phyloP scores from a whole-genome alignment of 2,888 invertebrate genomes.

The Phyllotreta cruciferae region DNA sequence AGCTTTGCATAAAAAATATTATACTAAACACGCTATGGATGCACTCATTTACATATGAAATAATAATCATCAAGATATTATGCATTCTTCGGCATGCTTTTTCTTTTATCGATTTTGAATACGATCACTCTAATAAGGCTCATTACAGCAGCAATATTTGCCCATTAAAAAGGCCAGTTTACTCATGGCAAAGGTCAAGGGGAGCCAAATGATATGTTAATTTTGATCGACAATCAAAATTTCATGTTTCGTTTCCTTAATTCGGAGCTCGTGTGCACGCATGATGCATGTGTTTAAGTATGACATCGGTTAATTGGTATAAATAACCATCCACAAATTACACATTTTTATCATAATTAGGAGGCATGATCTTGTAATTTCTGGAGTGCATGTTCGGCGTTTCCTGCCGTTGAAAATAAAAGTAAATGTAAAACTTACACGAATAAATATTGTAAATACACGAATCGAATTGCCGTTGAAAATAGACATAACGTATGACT shows the following conservation, averaged over 20 bases:
- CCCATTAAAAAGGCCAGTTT: background rate
- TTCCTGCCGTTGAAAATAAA: conserved; percentile 28
- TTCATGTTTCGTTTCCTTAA: conserved; percentile 27
- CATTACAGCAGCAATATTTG: background rate
- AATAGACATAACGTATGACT: too few relatives aligned
- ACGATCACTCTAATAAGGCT: background rate
- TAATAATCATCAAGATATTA: conserved; percentile 6
- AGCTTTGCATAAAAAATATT: conserved; percentile 2
- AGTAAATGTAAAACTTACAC: conserved; percentile 25
- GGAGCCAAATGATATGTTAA: conserved; percentile 16
- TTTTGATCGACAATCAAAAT: conserved; percentile 18
- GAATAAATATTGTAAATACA: conserved; percentile 21
- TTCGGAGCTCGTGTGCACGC: conserved; percentile 13
- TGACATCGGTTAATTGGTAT: conserved; percentile 25
- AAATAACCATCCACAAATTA: conserved; percentile 34
- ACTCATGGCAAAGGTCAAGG: conserved; percentile 10
- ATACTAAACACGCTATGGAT: conserved; percentile 7
- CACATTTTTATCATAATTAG: conserved; percentile 34
- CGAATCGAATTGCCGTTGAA: background rate
- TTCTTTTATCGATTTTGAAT: conserved; percentile 7
- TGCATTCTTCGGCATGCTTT: conserved; percentile 2
- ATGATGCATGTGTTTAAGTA: conserved; percentile 24
- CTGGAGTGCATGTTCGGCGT: conserved; percentile 30
- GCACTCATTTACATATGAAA: conserved; percentile 6
- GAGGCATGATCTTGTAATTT: conserved; percentile 33